These are phyloP conservation scores for Anas acuta DNA, from an alignment of 2,797 vertebrate species.

Conservation along the genomic window DNA sequence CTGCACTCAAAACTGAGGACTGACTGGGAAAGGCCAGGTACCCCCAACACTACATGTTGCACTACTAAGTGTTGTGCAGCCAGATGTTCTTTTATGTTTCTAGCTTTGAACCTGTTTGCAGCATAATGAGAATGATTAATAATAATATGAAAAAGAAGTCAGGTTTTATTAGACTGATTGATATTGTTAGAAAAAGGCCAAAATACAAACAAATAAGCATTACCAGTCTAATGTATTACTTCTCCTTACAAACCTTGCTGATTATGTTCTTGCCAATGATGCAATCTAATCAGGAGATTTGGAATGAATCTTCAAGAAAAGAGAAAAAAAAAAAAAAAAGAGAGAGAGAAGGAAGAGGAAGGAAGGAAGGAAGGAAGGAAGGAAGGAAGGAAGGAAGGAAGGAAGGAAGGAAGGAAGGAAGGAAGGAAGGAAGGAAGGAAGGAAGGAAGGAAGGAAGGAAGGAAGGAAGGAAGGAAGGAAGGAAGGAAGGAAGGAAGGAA, in stretches of 20 bases:
- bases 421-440: too few relatives aligned
- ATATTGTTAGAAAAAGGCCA: not conserved
- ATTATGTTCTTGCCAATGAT: not conserved
- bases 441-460: too few relatives aligned
- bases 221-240: not conserved
- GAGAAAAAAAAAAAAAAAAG: too few relatives aligned
- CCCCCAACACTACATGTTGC: not conserved
- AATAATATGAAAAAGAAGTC: not conserved
- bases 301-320: not conserved
- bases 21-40: not conserved
- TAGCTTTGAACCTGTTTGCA: not conserved
- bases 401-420: not conserved
- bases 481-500: not conserved
- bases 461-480: too few relatives aligned
- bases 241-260: not conserved
- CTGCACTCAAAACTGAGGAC: not conserved
- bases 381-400: not conserved
- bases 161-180: not conserved
- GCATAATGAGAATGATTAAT: not conserved
- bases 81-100: not conserved
- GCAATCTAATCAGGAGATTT: not conserved
- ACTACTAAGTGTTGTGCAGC: fast-evolving
- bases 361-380: not conserved
- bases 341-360: too few relatives aligned
- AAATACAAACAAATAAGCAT: not conserved